Base-by-base conservation (phyloP, 2,113 vertebrate genomes). In the Megaleporinus macrocephalus region DNA sequence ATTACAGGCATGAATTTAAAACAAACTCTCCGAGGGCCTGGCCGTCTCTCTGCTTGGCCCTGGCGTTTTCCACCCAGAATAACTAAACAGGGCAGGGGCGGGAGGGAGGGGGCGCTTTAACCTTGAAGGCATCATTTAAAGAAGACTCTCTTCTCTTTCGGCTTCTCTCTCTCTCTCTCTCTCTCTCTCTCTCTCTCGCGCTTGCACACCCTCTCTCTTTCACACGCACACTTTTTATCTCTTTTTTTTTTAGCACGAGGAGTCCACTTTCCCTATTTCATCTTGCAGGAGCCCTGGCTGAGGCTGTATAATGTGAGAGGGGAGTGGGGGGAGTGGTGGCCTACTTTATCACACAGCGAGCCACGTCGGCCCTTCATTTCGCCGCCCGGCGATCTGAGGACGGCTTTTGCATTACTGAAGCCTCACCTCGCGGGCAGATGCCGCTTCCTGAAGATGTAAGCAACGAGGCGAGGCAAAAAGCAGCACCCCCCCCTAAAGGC, bases 211-310 rank as follows among this genome's bases (percentile, higher is more conserved):
- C 36, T 82, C 72, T 76, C 66, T 85, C 78, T 76, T 79, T 88
- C 78, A 15, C 79, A 76, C 63, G 59, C 66, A 59, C 55, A 53
- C 75, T 76, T 57, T 76, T 69, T 82, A 81, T 87, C 87, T 90
- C 73, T 77, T 47, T 72, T 70, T 82, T 83, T 87, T 87, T 89
- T 89, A 87, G 87, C 83, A 90, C 83, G 86, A 84, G 77, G 68
- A 90, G 86, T 88, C 90, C 89, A 85, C 84, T 76, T 66, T 83
- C 86, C 87, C 89, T 87, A 78, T 93, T 89, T 90, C 88, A 90
- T 90, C 88, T 91, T 91, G 84, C 91, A 91, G 92, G 88, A 85
- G 87, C 65, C 88, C 89, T 91, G 89, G 80, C 84, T 86, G 84
- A 89, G 86, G 87, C 51, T 69, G 75, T 90, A 69, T 69, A 92